Evolutionary conservation across 2,797 vertebrate genomes (phyloP).

Genomic region (Acrossocheilus wenchowensis): DNA sequence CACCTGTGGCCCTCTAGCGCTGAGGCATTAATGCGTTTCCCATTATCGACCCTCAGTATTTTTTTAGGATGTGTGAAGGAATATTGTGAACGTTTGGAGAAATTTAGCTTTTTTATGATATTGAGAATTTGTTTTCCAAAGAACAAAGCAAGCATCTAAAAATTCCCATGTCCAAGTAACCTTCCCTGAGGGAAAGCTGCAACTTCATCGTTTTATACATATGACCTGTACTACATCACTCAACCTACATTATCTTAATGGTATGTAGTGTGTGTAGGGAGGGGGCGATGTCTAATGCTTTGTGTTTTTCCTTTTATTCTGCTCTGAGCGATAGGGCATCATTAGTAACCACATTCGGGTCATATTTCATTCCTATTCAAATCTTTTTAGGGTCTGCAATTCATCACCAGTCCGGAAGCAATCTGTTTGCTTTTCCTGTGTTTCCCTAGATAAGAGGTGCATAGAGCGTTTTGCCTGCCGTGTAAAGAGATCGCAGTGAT

Average conservation of each 20-base stretch:
- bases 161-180: not conserved
- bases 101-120: not conserved
- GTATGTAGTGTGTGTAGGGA: conserved; percentile 10
- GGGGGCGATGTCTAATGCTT: conserved; percentile 1
- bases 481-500: conserved; percentile 37
- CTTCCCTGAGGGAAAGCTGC: not conserved
- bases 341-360: conserved; percentile 31
- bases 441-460: conserved; percentile 34
- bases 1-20: conserved; percentile 40
- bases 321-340: conserved; percentile 29
- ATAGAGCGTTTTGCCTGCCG: conserved; percentile 24
- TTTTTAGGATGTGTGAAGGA: not conserved
- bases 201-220: conserved; percentile 27
- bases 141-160: not conserved
- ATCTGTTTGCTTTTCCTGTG: conserved; percentile 48
- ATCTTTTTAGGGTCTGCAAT: conserved; percentile 47
- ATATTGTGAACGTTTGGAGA: not conserved
- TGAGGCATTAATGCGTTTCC: conserved; percentile 22
- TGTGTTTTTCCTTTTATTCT: conserved; percentile 17
- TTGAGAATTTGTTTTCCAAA: not conserved
- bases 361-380: conserved; percentile 34
- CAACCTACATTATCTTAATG: conserved; percentile 39
- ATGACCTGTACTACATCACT: conserved; percentile 13
- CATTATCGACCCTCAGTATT: not conserved
- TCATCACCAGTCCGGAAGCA: conserved; percentile 39